Percentiles rank a stretch among this genome's conserved stretches.
These are phyloP conservation scores for Sinella curviseta DNA, from an alignment of 1,140 invertebrate genomes.

Conservation along the genomic window DNA sequence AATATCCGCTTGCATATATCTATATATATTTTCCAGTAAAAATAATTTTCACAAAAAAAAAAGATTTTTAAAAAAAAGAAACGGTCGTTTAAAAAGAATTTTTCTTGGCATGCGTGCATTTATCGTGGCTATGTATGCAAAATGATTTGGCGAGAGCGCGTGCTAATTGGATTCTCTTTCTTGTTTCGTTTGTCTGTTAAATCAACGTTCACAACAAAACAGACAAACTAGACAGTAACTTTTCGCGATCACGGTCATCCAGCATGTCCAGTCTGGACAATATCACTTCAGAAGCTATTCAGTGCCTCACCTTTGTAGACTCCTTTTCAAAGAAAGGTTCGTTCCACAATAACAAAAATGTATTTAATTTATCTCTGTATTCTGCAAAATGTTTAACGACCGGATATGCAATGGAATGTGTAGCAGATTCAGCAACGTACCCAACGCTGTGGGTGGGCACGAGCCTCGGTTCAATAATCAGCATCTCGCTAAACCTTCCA, in stretches of 20 bases:
- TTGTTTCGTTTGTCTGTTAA: background rate
- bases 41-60: no score
- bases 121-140: background rate
- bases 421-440: conserved; percentile 70
- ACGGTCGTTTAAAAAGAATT: background rate
- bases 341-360: no score
- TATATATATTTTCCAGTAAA: no score
- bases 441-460: conserved; percentile 95
- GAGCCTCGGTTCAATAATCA: conserved; percentile 89
- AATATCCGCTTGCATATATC: no score
- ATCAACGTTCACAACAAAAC: conserved; percentile 47
- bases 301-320: conserved; percentile 93
- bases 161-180: background rate
- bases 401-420: background rate
- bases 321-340: conserved; percentile 85
- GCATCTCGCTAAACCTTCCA: conserved; percentile 83
- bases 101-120: background rate
- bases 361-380: background rate
- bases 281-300: conserved; percentile 91
- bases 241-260: conserved; percentile 91
- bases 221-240: conserved; percentile 95
- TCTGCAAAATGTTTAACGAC: background rate
- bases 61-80: background rate
- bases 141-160: background rate
- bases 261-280: conserved; percentile 97